Evolutionary conservation across 1,140 invertebrate genomes (phyloP), one percentile per base, ranked within the genome.

Genomic region (Leptinotarsa lineolata): DNA sequence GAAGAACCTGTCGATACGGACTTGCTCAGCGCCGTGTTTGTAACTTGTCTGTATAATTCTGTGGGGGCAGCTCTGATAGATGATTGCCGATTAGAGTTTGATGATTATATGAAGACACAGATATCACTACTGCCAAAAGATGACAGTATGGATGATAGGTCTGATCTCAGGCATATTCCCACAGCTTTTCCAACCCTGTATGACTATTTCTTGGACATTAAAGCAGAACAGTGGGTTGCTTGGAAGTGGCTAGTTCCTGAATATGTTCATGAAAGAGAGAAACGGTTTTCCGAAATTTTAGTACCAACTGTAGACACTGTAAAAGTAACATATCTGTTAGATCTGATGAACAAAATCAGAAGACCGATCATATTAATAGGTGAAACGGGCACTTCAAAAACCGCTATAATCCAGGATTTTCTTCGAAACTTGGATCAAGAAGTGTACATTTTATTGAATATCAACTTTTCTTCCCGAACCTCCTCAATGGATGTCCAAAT

Each of bases 391-490:
- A 95, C 94, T 54, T 95, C 94, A 0, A 97, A 97, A 87, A 95
- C 94, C 2, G 94, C 95, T 0, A 95, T 94, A 58, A 92, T 94
- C 71, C 89, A 90, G 73, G 91, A 94, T 80, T 96, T 94, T 86
- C 84, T 96, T 21, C 87, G 91, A 74, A 88, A 89, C 54, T 82
- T 97, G 20, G 88, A 92, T 81, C 74, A 87, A 4, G 88, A 91
- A 73, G 87, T 86, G 84, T 93, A 91, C 86, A 79, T 90, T 74
- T 84, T 93, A 73, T 85, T 96, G 74, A 90, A 92, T 84, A 90
- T 97, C 82, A 97, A 97, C 86, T 97, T 97, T 85, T 96, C 95
- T 30, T 95, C 93, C 16, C 88, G 94, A 81, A 97, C 95, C 0
- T 94, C 92, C 0, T 96, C 95, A 0, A 87, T 95, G 86, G 94